Base-by-base conservation (phyloP, 2,797 vertebrate species). In the Gambelia wislizenii region DNA sequence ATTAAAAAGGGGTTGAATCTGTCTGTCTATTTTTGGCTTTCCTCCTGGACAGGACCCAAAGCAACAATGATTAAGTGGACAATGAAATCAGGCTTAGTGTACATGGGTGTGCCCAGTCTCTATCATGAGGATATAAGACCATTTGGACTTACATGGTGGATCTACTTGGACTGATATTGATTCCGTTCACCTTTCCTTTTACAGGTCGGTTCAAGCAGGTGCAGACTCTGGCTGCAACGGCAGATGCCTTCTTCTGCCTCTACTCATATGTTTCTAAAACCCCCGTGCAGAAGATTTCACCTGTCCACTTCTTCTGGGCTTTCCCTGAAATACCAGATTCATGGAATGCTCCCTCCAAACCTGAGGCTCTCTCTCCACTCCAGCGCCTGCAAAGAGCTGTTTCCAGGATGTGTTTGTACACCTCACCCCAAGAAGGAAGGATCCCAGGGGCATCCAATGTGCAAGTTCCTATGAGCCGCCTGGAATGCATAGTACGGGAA, bases 201-300 rank as follows among this genome's bases (percentile, higher is more conserved):
- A 25, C 90, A 99, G 98, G 98, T 97, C 98, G 98, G 85, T 99
- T 99, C 96, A 98, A 98, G 95, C 98, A 98, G 91, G 97, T 98
- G 59, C 98, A 98, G 92, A 98, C 98, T 1, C 94, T 99, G 91
- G 98, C 98, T 1, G 97, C 95, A 0, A 98, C 98, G 39, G 98
- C 98, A 10, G 98, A 98, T 14, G 98, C 98, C 7, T 98, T 99
- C 93, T 98, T 98, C 96, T 98, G 98, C 69, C 97, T 99, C 87
- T 99, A 98, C 95, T 98, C 98, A 54, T 97, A 98, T 0, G 98
- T 99, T 91, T 98, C 98, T 2, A 97, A 97, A 90, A 98, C 97
- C 4, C 98, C 98, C 0, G 92, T 98, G 20, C 98, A 97, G 92
- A 98, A 98, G 93, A 97, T 98, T 78, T 96, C 96, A 54, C 97